Percentiles rank a stretch among this genome's conserved stretches.
Evolutionary conservation across 2,888 invertebrate genomes (phyloP).

Genomic region (Conomelus anceps): DNA sequence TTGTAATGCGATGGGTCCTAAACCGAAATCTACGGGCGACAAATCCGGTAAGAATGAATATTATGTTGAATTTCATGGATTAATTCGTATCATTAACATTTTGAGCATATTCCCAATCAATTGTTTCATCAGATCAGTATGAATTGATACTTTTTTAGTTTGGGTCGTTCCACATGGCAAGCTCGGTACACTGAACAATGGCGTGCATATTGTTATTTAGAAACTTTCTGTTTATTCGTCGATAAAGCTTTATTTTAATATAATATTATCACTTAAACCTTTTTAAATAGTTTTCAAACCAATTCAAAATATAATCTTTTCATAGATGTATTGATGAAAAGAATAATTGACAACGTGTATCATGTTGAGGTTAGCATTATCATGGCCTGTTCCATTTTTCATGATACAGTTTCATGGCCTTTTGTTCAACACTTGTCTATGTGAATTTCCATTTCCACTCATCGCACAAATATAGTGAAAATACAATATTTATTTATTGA

Average conservation of each 20-base stretch:
- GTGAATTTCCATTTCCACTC: too few relatives aligned
- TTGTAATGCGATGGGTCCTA: conserved; percentile 70
- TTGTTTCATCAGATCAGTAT: background rate
- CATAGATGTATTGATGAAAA: background rate
- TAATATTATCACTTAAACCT: too few relatives aligned
- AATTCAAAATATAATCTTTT: background rate
- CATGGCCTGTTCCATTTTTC: background rate
- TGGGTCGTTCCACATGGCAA: background rate
- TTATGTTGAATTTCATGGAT: background rate
- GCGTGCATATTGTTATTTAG: background rate
- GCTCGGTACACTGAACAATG: background rate
- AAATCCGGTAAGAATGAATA: conserved; percentile 57
- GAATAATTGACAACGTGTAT: background rate
- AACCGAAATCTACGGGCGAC: conserved; percentile 64
- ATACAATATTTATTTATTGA: too few relatives aligned
- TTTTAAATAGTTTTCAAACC: too few relatives aligned
- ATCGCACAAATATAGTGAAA: too few relatives aligned
- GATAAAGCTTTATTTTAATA: too few relatives aligned
- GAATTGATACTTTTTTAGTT: background rate
- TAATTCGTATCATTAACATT: background rate
- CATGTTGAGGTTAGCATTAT: background rate
- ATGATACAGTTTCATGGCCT: background rate
- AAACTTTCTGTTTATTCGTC: background rate
- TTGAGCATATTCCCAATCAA: background rate
- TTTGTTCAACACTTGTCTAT: too few relatives aligned